phyloP scores from a whole-genome alignment of 2,113 vertebrate species.

The Geothlypis trichas region DNA sequence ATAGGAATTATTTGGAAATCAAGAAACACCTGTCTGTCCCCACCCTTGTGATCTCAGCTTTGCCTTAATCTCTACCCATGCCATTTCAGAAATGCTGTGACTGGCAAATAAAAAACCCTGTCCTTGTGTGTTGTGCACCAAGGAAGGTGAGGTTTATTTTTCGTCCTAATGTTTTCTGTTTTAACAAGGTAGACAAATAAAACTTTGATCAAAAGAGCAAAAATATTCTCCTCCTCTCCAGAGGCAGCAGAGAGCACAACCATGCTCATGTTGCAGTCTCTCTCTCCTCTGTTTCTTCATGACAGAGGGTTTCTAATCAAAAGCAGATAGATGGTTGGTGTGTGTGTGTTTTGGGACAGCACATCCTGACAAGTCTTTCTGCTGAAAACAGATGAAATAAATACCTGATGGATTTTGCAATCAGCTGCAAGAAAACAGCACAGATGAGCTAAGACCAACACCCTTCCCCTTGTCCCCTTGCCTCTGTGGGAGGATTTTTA shows the following conservation, averaged over 20 bases:
- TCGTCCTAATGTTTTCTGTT: background rate
- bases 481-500: fast-evolving
- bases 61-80: background rate
- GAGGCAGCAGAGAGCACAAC: background rate
- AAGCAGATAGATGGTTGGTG: slow-evolving; percentile 26
- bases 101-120: background rate
- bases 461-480: background rate
- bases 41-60: background rate
- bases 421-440: background rate
- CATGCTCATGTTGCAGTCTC: background rate
- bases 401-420: slow-evolving; percentile 10
- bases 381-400: slow-evolving; percentile 31
- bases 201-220: background rate
- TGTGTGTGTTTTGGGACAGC: background rate
- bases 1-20: background rate
- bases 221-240: background rate
- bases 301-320: slow-evolving; percentile 44
- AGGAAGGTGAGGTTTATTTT: background rate
- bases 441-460: background rate
- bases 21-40: background rate
- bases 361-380: background rate
- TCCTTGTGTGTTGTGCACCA: background rate
- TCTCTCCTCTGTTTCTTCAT: background rate
- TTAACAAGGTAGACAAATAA: background rate
- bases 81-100: background rate